Evolutionary conservation across 30 jellyfish, hydroid and myxozoan genomes (phyloP).

Genomic region (Haliclystus octoradiatus): DNA sequence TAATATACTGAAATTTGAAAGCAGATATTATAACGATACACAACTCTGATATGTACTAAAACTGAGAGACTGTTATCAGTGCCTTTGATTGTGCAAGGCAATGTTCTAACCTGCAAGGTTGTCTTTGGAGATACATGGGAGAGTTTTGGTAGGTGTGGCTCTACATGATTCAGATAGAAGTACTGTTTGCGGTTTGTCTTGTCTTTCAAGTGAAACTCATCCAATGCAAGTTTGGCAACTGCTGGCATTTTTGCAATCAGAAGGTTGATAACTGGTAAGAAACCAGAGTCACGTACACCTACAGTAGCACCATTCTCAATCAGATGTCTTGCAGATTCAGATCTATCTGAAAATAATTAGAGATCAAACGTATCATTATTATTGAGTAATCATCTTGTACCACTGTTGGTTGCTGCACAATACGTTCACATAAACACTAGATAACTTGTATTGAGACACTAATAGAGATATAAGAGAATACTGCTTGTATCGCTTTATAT

Average conservation of each 20-base stretch:
- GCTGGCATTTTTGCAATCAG: constrained; percentile 95
- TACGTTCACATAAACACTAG: no score
- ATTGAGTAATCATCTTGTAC: no score
- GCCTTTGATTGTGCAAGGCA: background rate
- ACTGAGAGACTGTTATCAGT: no score
- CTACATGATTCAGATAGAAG: constrained; percentile 53
- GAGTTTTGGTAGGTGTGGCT: constrained; percentile 55
- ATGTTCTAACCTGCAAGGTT: constrained; percentile 60
- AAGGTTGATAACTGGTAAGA: constrained; percentile 62
- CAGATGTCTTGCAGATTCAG: constrained; percentile 78
- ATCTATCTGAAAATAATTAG: constrained; percentile 62
- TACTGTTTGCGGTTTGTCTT: constrained; percentile 81
- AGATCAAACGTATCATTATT: no score
- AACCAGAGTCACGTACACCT: constrained; percentile 76
- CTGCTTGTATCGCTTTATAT: no score
- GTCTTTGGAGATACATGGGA: constrained; percentile 35
- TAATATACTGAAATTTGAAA: constrained; percentile 44
- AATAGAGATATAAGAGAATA: no score
- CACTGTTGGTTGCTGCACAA: no score
- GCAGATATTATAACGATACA: background rate
- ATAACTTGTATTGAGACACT: no score
- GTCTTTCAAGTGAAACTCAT: constrained; percentile 70
- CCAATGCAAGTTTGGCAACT: constrained; percentile 76
- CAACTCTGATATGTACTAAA: background rate
- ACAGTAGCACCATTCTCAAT: constrained; percentile 74